Evolutionary conservation across 2,888 invertebrate genomes (phyloP).

Genomic region (Drosophila infuscata): DNA sequence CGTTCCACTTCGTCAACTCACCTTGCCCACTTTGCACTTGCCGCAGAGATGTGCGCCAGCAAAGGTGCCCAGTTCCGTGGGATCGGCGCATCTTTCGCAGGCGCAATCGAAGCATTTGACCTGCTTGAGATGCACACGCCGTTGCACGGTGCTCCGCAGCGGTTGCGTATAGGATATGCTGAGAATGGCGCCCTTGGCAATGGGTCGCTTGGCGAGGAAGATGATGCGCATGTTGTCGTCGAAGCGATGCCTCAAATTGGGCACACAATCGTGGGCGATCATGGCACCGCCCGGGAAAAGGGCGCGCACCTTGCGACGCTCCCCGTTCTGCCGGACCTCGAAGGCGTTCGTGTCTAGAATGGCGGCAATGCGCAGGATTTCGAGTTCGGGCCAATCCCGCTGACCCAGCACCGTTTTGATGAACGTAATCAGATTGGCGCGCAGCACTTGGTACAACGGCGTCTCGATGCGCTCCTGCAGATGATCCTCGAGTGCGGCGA

Average conservation of each 20-base stretch:
- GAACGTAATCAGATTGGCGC: conserved; percentile 88
- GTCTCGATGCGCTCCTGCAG: conserved; percentile 87
- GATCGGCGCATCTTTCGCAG: conserved; percentile 89
- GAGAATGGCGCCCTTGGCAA: conserved; percentile 89
- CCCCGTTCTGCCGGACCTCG: conserved; percentile 87
- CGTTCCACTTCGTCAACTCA: conserved; percentile 32
- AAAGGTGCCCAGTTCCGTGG: conserved; percentile 89
- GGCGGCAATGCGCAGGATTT: conserved; percentile 88
- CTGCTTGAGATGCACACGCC: conserved; percentile 87
- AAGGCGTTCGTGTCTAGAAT: conserved; percentile 90
- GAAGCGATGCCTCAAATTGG: conserved; percentile 90
- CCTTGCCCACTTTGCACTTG: conserved; percentile 86
- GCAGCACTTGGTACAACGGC: conserved; percentile 87
- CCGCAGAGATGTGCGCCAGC: conserved; percentile 88
- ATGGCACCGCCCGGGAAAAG: conserved; percentile 89
- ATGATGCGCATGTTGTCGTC: conserved; percentile 87
- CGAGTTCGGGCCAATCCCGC: conserved; percentile 86
- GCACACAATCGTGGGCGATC: conserved; percentile 90
- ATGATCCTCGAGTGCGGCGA: conserved; percentile 85
- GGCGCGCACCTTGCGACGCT: conserved; percentile 86
- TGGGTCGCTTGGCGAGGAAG: conserved; percentile 87
- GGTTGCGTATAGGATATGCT: conserved; percentile 90
- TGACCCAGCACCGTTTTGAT: conserved; percentile 87
- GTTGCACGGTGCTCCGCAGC: conserved; percentile 89
- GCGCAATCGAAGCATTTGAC: conserved; percentile 90